Percentiles rank a stretch among this genome's conserved stretches.
Conservation (phyloP, 2,797 vertebrate species). For the Bradypodion pumilum region DNA sequence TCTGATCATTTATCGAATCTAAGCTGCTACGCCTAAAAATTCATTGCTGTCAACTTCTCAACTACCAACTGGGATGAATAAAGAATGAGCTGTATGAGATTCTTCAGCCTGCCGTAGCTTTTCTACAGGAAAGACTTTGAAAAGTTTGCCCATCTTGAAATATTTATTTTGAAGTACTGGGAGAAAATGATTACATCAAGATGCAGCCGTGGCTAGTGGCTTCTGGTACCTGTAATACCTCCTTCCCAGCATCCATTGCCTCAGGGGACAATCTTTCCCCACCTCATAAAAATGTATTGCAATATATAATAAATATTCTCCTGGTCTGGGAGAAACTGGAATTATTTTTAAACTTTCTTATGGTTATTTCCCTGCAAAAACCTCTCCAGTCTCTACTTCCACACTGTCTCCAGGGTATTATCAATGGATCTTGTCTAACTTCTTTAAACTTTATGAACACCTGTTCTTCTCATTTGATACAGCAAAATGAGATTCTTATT, state of each 20-base stretch:
- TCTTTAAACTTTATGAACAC: too few species aligned
- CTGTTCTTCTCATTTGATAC: too few species aligned
- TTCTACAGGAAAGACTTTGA: constrained; percentile 34
- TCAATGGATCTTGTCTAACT: too few species aligned
- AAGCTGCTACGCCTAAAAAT: constrained; percentile 45
- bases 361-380: not conserved
- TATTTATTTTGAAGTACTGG: not conserved
- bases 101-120: constrained; percentile 23
- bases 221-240: too few species aligned
- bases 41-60: constrained; percentile 28
- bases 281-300: not conserved
- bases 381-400: not conserved
- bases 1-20: constrained; percentile 52
- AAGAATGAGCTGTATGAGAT: constrained; percentile 13
- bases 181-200: too few species aligned
- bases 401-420: not conserved
- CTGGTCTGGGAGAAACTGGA: not conserved
- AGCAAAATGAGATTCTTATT: too few species aligned
- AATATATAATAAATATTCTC: too few species aligned
- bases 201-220: too few species aligned
- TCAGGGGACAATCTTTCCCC: not conserved
- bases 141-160: not conserved
- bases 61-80: not conserved
- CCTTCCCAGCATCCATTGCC: not conserved
- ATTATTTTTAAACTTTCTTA: not conserved